These are phyloP conservation scores for Belgica antarctica DNA, from an alignment of 2,888 invertebrate genomes.

Conservation along the genomic window DNA sequence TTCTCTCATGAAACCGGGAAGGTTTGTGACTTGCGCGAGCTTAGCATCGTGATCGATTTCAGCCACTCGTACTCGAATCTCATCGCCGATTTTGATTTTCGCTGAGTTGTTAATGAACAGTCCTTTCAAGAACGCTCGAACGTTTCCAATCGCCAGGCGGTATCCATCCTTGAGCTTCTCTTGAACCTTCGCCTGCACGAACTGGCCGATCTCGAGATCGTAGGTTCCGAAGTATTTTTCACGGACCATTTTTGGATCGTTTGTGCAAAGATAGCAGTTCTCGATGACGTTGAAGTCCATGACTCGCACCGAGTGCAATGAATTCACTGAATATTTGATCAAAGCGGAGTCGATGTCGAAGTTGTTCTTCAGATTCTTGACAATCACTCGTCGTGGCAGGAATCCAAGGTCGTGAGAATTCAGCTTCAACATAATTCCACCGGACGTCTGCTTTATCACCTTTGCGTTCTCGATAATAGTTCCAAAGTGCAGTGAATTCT, in stretches of 20 bases:
- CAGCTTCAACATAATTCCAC: slow-evolving; percentile 53
- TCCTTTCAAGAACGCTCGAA: slow-evolving; percentile 53
- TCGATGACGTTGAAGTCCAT: slow-evolving; percentile 67
- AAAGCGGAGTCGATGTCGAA: slow-evolving; percentile 53
- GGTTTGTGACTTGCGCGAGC: slow-evolving; percentile 63
- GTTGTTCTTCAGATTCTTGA: slow-evolving; percentile 51
- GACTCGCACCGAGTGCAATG: slow-evolving; percentile 60
- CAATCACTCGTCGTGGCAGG: slow-evolving; percentile 51
- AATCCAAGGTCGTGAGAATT: slow-evolving; percentile 50
- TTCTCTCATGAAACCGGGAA: slow-evolving; percentile 62
- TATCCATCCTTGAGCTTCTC: slow-evolving; percentile 57
- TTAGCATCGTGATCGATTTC: slow-evolving; percentile 55
- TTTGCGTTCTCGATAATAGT: slow-evolving; percentile 61
- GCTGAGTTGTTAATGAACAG: slow-evolving; percentile 50
- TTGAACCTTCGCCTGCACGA: slow-evolving; percentile 59
- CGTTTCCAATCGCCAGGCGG: slow-evolving; percentile 57
- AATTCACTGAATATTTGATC: slow-evolving; percentile 52
- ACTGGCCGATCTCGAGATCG: slow-evolving; percentile 59
- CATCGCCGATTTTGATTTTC: slow-evolving; percentile 60
- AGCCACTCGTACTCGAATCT: slow-evolving; percentile 63
- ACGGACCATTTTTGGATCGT: slow-evolving; percentile 59
- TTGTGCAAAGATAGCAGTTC: slow-evolving; percentile 65
- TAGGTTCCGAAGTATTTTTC: slow-evolving; percentile 59
- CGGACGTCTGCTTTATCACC: slow-evolving; percentile 55
- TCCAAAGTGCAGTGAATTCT: slow-evolving; percentile 56